Evolutionary conservation across 2,113 vertebrate species (phyloP), one percentile per base, ranked within the genome.

Genomic region (Oryzias javanicus): DNA sequence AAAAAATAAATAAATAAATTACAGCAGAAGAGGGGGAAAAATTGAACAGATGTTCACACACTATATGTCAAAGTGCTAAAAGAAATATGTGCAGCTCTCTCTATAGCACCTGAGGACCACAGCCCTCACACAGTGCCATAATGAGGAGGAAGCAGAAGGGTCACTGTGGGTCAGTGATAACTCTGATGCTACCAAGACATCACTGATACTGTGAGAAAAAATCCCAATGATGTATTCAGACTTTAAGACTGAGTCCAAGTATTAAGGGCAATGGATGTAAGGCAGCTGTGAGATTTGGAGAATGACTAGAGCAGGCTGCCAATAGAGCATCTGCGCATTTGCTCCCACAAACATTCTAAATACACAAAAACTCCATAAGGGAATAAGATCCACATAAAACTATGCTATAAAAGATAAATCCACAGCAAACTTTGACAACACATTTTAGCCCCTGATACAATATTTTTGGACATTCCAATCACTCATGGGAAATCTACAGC

Each of bases 91-190:
- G 35, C 35, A 35, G 8, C 35, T 35, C 8, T 35, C 29, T 35
- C 35, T 12, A 35, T 35, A 13, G 10, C 35, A 35, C 10, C 35
- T 35, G 35, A 35, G 35, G 35, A 35, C 35, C 35, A 35, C 10
- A 35, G 10, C 35, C 35, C 35, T 13, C 35, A 3, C 35, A 35
- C 35, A 3, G 35, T 35, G 35, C 73, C 67, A 48, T 67, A 46
- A 77, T 62, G 49, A 51, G 72, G 61, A 76, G 50, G 72, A 67
- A 55, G 64, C 69, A 56, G 50, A 73, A 41, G 65, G 77, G 76
- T 86, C 78, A 75, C 55, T 10, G 68, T 73, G 62, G 80, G 76
- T 81, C 69, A 80, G 49, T 18, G 40, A 70, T 68, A 73, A 56
- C 74, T 83, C 35, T 79, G 78, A 67, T 69, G 58, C 17, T 8